These are phyloP conservation scores for Drosophila rhopaloa DNA, from an alignment of 1,140 invertebrate species.

Conservation along the genomic window DNA sequence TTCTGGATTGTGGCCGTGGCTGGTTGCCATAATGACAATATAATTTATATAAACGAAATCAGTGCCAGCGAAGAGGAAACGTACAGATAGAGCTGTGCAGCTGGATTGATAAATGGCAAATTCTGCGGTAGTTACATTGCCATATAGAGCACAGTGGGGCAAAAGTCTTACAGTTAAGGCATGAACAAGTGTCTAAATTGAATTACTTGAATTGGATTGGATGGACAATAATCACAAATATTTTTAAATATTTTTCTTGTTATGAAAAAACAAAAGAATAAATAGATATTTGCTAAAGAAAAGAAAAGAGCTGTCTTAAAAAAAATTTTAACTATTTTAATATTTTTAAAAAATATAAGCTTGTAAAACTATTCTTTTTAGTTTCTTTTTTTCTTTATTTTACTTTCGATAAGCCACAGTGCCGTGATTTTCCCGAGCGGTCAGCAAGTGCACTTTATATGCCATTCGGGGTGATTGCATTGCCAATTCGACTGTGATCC, in stretches of 20 bases:
- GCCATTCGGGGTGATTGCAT: conserved; percentile 40
- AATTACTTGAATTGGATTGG: background rate
- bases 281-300: background rate
- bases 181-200: no score
- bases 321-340: no score
- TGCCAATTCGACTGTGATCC: conserved; percentile 65
- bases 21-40: conserved; percentile 84
- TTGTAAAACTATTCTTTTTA: no score
- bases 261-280: background rate
- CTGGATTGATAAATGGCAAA: conserved; percentile 76
- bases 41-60: conserved; percentile 84
- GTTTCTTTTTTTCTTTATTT: background rate
- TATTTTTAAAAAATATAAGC: background rate
- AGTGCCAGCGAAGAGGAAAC: conserved; percentile 49
- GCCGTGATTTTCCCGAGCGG: conserved; percentile 51
- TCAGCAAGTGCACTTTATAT: conserved; percentile 61
- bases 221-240: background rate
- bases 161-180: background rate
- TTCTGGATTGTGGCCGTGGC: conserved; percentile 35
- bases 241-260: background rate
- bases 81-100: conserved; percentile 30
- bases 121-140: conserved; percentile 45
- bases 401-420: conserved; percentile 19
- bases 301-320: no score
- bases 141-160: conserved; percentile 9